These are phyloP conservation scores for Troilus luridus DNA, from an alignment of 2,888 invertebrate genomes.

Conservation along the genomic window DNA sequence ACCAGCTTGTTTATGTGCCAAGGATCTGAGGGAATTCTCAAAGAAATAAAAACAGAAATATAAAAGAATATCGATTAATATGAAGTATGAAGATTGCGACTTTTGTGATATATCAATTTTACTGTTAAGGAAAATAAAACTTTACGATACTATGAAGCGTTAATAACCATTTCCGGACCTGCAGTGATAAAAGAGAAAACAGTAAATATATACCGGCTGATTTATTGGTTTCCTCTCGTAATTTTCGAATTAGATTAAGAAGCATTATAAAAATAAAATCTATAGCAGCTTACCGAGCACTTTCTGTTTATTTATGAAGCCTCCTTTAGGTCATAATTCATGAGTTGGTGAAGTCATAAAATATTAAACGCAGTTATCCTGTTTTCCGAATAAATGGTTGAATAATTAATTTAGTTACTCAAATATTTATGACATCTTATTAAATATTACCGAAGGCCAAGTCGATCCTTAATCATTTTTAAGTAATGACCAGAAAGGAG, in stretches of 20 bases:
- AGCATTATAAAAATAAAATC: neutral
- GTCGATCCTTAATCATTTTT: neutral
- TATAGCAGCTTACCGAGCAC: neutral
- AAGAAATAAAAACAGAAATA: neutral
- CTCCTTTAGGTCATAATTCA: neutral
- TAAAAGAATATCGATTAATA: neutral
- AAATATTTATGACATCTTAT: neutral
- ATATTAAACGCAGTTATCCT: neutral
- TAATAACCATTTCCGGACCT: neutral
- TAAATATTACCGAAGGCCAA: neutral
- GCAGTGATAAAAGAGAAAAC: neutral
- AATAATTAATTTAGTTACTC: constrained; percentile 17
- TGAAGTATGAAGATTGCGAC: neutral
- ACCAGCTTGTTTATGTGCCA: no score
- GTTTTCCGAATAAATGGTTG: neutral
- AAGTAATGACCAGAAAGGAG: neutral
- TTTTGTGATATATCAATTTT: neutral
- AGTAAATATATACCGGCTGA: neutral
- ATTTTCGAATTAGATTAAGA: neutral
- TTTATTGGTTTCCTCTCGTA: neutral
- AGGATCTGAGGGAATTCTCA: neutral
- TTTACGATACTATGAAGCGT: neutral
- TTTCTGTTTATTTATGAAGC: neutral
- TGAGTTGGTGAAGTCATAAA: constrained; percentile 14
- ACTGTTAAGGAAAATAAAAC: neutral